Percentiles rank a stretch among this genome's conserved stretches.
Conservation (phyloP, 2,797 vertebrate genomes). For the Myiothlypis coronata region DNA sequence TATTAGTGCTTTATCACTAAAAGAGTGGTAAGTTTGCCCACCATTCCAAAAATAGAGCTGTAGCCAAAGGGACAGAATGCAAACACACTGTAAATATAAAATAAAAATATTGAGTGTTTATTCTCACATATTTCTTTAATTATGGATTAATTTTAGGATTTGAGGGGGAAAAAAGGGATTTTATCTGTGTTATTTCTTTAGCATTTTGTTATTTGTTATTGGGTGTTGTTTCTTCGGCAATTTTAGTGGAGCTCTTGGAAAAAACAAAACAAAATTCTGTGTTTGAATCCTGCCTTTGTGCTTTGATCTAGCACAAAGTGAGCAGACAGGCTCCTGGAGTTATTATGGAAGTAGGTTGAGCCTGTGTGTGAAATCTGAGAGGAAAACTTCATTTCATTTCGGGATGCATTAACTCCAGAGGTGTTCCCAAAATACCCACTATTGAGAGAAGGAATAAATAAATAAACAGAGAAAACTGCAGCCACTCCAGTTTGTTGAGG, state of each 20-base stretch:
- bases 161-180: accelerated
- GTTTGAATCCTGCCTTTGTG: not conserved
- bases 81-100: not conserved
- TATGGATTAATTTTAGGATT: not conserved
- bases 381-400: not conserved
- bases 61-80: not conserved
- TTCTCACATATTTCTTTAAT: not conserved
- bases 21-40: not conserved
- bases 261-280: accelerated
- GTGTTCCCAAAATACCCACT: not conserved
- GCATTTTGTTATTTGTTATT: not conserved
- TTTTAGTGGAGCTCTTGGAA: not conserved
- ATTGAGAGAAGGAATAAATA: not conserved
- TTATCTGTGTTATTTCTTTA: not conserved
- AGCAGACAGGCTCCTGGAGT: not conserved
- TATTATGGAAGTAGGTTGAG: not conserved
- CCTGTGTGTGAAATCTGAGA: not conserved
- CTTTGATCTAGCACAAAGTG: not conserved
- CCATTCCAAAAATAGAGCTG: not conserved
- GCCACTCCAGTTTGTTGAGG: not conserved
- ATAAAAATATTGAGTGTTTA: not conserved
- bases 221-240: not conserved
- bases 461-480: not conserved
- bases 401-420: not conserved
- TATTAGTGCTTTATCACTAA: not conserved